Conservation (phyloP, 2,797 vertebrate species). For the Lutjanus argentimaculatus region DNA sequence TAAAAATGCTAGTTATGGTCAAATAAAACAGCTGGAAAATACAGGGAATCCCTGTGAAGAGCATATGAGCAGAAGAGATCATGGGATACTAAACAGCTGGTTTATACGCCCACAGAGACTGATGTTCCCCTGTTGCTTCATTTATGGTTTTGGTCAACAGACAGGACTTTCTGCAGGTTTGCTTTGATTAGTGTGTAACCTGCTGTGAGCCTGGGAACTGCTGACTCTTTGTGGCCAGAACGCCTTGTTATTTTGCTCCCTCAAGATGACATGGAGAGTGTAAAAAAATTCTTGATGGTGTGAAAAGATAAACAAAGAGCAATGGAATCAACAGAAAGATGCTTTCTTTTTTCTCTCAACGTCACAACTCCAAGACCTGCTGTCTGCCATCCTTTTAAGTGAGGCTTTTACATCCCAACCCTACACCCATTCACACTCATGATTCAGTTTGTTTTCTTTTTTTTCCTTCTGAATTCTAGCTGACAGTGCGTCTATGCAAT, state of each 20-base stretch:
- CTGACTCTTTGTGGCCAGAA: slow-evolving; percentile 29
- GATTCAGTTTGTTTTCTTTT: slow-evolving; percentile 16
- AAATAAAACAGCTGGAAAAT: slow-evolving; percentile 29
- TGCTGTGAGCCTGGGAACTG: slow-evolving; percentile 31
- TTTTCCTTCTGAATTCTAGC: slow-evolving; percentile 34
- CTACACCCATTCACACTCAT: slow-evolving; percentile 30
- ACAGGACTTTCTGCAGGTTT: slow-evolving; percentile 24
- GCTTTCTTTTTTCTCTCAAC: slow-evolving; percentile 8
- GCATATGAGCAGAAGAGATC: slow-evolving; percentile 17
- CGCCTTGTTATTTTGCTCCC: slow-evolving; percentile 35
- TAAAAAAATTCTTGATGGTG: neutral
- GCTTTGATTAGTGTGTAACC: slow-evolving; percentile 42
- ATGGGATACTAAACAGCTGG: slow-evolving; percentile 34
- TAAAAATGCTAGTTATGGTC: slow-evolving; percentile 11
- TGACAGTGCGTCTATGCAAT: slow-evolving; percentile 45
- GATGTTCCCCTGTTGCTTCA: neutral
- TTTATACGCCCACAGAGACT: slow-evolving; percentile 28
- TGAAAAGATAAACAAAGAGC: slow-evolving; percentile 39
- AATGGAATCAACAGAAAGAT: slow-evolving; percentile 18
- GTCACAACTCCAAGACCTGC: slow-evolving; percentile 29
- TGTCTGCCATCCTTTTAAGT: slow-evolving; percentile 31
- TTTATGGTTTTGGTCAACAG: slow-evolving; percentile 30
- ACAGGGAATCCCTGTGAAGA: slow-evolving; percentile 15
- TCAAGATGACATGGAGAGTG: slow-evolving; percentile 23
- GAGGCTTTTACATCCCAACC: slow-evolving; percentile 39